phyloP scores from a whole-genome alignment of 1,140 invertebrate genomes.

The Drosophila ogumai region DNA sequence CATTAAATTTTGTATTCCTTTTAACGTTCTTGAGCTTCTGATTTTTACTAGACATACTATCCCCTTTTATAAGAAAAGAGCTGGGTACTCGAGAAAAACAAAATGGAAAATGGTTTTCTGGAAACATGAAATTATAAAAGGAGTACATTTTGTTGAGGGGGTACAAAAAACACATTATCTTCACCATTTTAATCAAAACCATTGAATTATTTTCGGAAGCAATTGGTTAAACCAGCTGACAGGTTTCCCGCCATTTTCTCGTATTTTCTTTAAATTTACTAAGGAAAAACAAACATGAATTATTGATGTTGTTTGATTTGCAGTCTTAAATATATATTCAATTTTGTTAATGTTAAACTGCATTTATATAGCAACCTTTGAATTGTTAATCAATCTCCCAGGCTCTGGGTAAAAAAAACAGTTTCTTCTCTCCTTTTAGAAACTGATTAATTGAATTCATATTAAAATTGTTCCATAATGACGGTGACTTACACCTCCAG shows the following conservation, averaged over 20 bases:
- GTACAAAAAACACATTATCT: slow-evolving; percentile 1
- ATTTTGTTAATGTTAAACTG: background rate
- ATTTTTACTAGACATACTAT: no score
- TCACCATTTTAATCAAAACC: slow-evolving; percentile 22
- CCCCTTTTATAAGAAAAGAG: background rate
- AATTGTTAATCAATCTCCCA: background rate
- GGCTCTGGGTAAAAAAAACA: background rate
- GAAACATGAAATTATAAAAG: slow-evolving; percentile 9
- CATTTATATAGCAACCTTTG: slow-evolving; percentile 3
- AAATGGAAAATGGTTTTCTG: slow-evolving; percentile 15
- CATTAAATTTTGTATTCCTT: background rate
- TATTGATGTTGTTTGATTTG: slow-evolving; percentile 2
- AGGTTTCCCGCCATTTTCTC: background rate
- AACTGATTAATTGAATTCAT: background rate
- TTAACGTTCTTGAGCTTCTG: no score
- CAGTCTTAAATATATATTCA: background rate
- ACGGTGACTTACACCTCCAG: slow-evolving; percentile 74
- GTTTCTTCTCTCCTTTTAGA: background rate
- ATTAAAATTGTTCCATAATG: slow-evolving; percentile 41
- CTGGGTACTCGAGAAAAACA: slow-evolving; percentile 14
- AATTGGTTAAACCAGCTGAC: slow-evolving; percentile 5
- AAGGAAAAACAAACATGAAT: background rate
- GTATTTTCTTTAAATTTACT: slow-evolving; percentile 1
- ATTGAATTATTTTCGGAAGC: slow-evolving; percentile 1
- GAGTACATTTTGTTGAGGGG: background rate